Evolutionary conservation across 2,797 vertebrate species (phyloP), one percentile per base, ranked within the genome.

Genomic region (Tokudaia muenninki): DNA sequence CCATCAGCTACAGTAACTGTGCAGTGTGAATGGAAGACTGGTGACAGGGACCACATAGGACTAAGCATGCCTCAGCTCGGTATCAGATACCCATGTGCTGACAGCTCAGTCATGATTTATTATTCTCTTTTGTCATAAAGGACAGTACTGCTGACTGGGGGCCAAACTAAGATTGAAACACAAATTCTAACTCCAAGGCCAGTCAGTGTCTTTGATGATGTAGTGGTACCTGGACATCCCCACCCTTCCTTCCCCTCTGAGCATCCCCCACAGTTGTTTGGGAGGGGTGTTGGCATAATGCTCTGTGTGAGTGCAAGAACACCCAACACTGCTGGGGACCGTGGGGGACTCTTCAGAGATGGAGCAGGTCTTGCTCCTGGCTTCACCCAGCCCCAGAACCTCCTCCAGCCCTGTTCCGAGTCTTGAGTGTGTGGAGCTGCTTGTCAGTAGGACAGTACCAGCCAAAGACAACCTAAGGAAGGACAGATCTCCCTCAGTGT

Each of bases 241-340:
- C 3, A 11, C 24, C 52, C 12, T 13, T 52, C 5, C 83, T 31
- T 86, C 44, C 31, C 10, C 19, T 50, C 19, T 12, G 0, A 3
- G 11, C 10, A 2, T 29, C 24, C 24, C 41, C 19, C 22, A 9
- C 52, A 7, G 44, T 50, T 31, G 14, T 70, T 79, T 63, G 55
- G 47, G 17, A 14, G 4, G 70, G 24, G 21, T 9, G 77, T 24
- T 19, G 44, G 1, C 24, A 1, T 1, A 4, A 5, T 44, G 52
- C 26, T 67, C 8, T 0, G 0, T 29, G n/a, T 72, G 61, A 19
- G 14, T 12, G 6, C 44, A 7, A 29, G 47, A 31, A 37, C 50
- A 44, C 1, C 0, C 3, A 3, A 37, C 9, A 24, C 72, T 29
- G 1, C 26, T 13, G 0, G 3, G 2, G 63, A 2, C 22, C 17